Base-by-base conservation (phyloP, 2,797 vertebrate species). In the Telmatherina bonti region DNA sequence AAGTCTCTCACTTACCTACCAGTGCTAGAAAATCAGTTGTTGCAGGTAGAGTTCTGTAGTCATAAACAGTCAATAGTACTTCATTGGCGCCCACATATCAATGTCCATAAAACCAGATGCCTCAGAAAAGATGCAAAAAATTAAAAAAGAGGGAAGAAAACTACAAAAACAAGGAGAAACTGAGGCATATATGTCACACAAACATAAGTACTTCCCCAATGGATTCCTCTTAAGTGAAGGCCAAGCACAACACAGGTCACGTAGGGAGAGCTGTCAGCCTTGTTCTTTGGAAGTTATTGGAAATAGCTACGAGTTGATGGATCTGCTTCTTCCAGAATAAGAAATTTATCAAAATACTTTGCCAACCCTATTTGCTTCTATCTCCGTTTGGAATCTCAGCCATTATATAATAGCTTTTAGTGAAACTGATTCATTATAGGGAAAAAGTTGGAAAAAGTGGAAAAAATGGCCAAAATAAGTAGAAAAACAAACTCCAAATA, bases 191-290 rank as follows among this genome's bases (percentile, higher is more conserved):
- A 38, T 7, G 81, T 77, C 63, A 47, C 61, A 62, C 70, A 65
- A 20, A 36, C 56, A 70, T 45, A 74, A 58, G 43, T 16, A 29
- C 64, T 64, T 81, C 73, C 81, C 78, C 27, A 68, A 26, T 70
- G 67, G 85, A 90, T 91, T 91, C 88, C 85, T 89, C 11, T 66
- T 76, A 90, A 86, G 93, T 90, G 88, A 92, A 91, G 85, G 87
- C 87, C 76, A 84, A 89, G 81, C 86, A 83, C 85, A 86, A 90
- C 86, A 41, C 45, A 15, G 67, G 79, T 89, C 85, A 79, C 84
- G 84, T 72, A 52, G 82, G 74, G 81, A 87, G 72, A 82, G 73
- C 84, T 84, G 89, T 88, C 89, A 88, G 72, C 89, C 79, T 74
- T 85, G 56, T 67, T 71, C 75, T 79, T 83, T 79, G 72, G 83